These are phyloP conservation scores for Xenopus tropicalis DNA, from an alignment of 2,113 vertebrate species.

Conservation along the genomic window DNA sequence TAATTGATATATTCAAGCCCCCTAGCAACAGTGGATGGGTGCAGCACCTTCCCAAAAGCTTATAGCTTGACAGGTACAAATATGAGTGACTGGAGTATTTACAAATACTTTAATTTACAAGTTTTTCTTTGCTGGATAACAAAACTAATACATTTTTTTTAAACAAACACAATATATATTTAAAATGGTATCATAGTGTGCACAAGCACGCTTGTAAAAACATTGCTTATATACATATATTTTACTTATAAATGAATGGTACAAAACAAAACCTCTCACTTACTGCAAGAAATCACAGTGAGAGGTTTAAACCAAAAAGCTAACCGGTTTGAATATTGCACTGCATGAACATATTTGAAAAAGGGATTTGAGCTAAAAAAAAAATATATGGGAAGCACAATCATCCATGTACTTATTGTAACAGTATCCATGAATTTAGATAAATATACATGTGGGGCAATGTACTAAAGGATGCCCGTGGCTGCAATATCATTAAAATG, in stretches of 20 bases:
- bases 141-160: constrained; percentile 17
- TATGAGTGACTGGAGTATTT: constrained; percentile 16
- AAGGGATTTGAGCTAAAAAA: constrained; percentile 43
- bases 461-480: no score
- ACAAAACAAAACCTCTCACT: constrained; percentile 8
- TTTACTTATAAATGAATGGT: constrained; percentile 23
- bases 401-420: constrained; percentile 50
- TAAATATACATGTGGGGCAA: no score
- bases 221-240: constrained; percentile 27
- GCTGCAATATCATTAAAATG: no score
- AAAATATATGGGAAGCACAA: constrained; percentile 51
- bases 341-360: constrained; percentile 43
- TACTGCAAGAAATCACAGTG: neutral
- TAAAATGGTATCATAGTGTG: constrained; percentile 30
- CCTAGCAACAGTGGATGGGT: neutral
- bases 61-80: constrained; percentile 7
- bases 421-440: constrained; percentile 36
- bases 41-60: neutral
- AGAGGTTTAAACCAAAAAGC: constrained; percentile 4
- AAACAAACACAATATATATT: constrained; percentile 29
- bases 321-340: constrained; percentile 55
- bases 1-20: neutral
- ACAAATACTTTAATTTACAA: constrained; percentile 26
- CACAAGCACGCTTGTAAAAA: constrained; percentile 34
- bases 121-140: constrained; percentile 6